Evolutionary conservation across 2,797 vertebrate species (phyloP), one percentile per base, ranked within the genome.

Genomic region (Sebastes vulpes): DNA sequence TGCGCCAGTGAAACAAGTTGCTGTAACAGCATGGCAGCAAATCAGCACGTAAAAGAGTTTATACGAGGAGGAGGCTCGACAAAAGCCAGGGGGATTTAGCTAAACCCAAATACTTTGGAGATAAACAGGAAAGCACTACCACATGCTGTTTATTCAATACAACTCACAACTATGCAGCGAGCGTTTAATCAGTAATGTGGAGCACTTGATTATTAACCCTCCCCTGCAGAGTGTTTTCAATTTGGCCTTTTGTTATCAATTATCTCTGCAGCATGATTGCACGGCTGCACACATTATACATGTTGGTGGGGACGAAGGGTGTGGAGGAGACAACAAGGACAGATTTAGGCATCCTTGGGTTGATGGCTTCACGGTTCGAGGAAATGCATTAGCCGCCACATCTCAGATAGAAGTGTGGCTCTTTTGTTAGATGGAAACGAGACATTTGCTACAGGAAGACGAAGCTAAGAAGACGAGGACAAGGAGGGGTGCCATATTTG

Each of bases 211-310:
- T 89, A 91, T 93, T 89, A 93, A 91, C 82, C 81, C 82, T 80
- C 82, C 90, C 82, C 85, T 67, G 81, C 69, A 74, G 89, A 92
- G 90, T 81, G 84, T 80, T 92, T 92, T 89, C 89, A 86, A 87
- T 92, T 89, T 83, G 65, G 67, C 82, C 73, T 90, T 92, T 92
- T 93, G 91, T 93, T 87, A 89, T 91, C 89, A 86, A 86, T 93
- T 91, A 92, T 91, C 84, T 85, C 82, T 25, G 60, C 46, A 85
- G 88, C 82, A 54, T 88, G 90, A 92, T 86, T 92, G 89, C 91
- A 85, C 58, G 3, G 75, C 82, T 85, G 92, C 77, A 70, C 80
- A 84, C 61, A 18, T 77, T 71, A 52, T 38, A 75, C 59, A 81
- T 23, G 60, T 42, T 82, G 81, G 83, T 67, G 75, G 32, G 46